Evolutionary conservation across 2,888 invertebrate species (phyloP), one percentile per base, ranked within the genome.

Genomic region (Diplazon laetatorius): DNA sequence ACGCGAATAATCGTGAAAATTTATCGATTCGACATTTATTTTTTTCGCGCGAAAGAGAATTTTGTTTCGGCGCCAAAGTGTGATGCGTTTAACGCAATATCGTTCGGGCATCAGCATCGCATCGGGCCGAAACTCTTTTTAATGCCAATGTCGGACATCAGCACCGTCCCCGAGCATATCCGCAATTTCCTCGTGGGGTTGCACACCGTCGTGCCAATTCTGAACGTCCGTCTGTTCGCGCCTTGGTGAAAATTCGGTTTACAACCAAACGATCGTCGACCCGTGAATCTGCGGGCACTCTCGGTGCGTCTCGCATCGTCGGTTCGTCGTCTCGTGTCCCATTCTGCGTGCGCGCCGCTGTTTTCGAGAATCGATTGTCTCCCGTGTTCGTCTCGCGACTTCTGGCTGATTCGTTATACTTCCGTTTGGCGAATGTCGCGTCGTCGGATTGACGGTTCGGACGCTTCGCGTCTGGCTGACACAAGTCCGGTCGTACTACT

Each of bases 221-320:
- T 46, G 59, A 30, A 25, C 22, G 52, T 44, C n/a, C 55, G 37
- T 57, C 66, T 69, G n/a, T n/a, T n/a, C n/a, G n/a, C n/a, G 62
- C 62, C 68, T 69, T 69, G 68, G 75, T n/a, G n/a, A n/a, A 68
- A 74, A 74, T 48, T 52, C 50, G 50, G 50, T 60, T 30, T 66
- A 74, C 50, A 68, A 74, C 76, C 57, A 16, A 75, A 68, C 75
- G 75, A 75, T 65, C 76, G 50, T 76, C 65, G 76, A 71, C 75
- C 75, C 75, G 60, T 22, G 22, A 42, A 2, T 46, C 44, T 65
- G 37, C 8, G 20, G 48, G 63, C 63, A n/a, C 6, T 6, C 30
- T 2, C 30, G 30, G 30, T 30, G 2, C 30, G 30, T 30, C 30
- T 6, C 4, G 65, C 50, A 50, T 39, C 50, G 65, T 39, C 37